Evolutionary conservation across 2,888 invertebrate genomes (phyloP), one percentile per base, ranked within the genome.

Genomic region (Thymelicus acteon): DNA sequence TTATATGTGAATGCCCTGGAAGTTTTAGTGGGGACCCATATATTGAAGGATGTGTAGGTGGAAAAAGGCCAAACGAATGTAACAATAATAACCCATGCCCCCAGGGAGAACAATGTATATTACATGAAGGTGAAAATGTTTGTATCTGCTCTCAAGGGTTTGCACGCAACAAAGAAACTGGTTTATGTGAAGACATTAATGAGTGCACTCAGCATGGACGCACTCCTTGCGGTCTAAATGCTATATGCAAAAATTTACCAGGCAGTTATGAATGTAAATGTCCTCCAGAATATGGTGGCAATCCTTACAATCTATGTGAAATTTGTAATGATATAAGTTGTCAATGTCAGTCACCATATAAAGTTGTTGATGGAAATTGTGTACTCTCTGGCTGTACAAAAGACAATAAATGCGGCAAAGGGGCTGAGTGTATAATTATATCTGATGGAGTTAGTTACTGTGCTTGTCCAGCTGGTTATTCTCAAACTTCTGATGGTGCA

Each of bases 251-350:
- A 85, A 98, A 98, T 90, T 91, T 98, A 65, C 98, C 98, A 0
- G 98, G 98, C 61, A 98, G 98, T 83, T 98, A 98, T 83, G 98
- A 98, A 88, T 98, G 98, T 79, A 97, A 97, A 81, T 98, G 98
- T 81, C 97, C 98, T 0, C 94, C 96, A 40, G 98, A 97, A 47
- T 98, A 97, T 84, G 97, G 97, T 82, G 98, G 98, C 60, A 98
- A 98, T 89, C 98, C 98, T 0, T 98, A 98, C 83, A 95, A 96
- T 15, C 94, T 96, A 76, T 98, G 98, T 84, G 97, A 97, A 91
- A 95, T 97, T 85, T 98, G 98, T 84, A 96, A 95, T 84, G 96
- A 96, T 74, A 95, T 97, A 60, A 96, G 96, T 81, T 98, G 98
- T 80, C 96, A 97, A 82, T 98, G 98, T 82, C 97, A 97, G 86